Evolutionary conservation across 2,888 invertebrate species (phyloP).

Genomic region (Eristalis arbustorum): DNA sequence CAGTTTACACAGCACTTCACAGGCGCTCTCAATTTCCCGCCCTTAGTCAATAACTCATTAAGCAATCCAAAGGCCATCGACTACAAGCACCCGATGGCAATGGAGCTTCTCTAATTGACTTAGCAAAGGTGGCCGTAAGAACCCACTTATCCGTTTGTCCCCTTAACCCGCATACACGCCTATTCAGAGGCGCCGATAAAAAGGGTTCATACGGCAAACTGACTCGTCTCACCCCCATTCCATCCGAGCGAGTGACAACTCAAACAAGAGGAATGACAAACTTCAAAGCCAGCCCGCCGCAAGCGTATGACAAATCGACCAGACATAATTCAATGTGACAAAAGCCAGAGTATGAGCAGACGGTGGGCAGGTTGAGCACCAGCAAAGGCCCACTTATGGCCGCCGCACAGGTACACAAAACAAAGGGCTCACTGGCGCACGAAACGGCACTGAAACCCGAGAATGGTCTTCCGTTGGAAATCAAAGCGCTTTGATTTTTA

Average conservation of each 20-base stretch:
- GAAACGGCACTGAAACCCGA: neutral
- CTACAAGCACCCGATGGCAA: neutral
- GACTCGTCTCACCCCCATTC: neutral
- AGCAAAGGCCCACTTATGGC: neutral
- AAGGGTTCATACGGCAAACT: neutral
- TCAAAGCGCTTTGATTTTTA: conserved; percentile 58
- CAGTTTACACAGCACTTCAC: neutral
- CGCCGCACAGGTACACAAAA: conserved; percentile 13
- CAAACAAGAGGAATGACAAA: conserved; percentile 12
- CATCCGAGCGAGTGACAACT: conserved; percentile 24
- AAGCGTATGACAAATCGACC: conserved; percentile 46
- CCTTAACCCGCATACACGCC: neutral
- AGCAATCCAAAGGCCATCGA: conserved; percentile 1
- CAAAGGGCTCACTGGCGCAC: conserved; percentile 56
- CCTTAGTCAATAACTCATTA: neutral
- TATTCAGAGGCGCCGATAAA: neutral
- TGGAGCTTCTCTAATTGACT: conserved; percentile 3
- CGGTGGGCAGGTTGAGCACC: neutral
- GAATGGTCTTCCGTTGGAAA: conserved; percentile 16
- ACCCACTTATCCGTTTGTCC: neutral
- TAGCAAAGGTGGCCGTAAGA: neutral
- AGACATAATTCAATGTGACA: conserved; percentile 57
- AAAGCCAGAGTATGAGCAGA: conserved; percentile 21
- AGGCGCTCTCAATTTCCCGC: neutral
- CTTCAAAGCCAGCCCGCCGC: conserved; percentile 41